Base-by-base conservation (phyloP, 2,113 vertebrate species). In the Corvus cornix region DNA sequence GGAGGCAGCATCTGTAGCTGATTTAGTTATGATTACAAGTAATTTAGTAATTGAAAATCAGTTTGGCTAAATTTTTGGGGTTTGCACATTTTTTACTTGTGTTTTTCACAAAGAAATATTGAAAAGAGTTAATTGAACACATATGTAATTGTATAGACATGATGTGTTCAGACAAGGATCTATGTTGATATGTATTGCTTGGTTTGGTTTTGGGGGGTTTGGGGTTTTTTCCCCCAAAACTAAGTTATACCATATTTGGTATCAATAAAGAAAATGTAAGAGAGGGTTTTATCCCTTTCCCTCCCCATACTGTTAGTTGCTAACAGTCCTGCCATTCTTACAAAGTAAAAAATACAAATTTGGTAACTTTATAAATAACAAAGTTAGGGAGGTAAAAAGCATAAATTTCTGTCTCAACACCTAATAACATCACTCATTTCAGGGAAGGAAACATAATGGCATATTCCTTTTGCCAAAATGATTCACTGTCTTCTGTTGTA, bases 401-500 rank as follows among this genome's bases (percentile, higher is more conserved):
- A 95, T 96, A 89, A 82, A 84, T 66, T 90, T 90, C n/a, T 72
- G 33, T 94, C 90, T 88, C 76, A 84, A 69, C 93, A 96, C 95
- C 94, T 95, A 96, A 93, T 95, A 85, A 89, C 68, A 74, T 96
- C 77, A 51, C 79, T 96, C 75, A 90, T 35, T 76, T 85, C 89
- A 81, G 79, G 70, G 63, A 96, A 83, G 89, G 60, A 96, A 96
- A 90, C 48, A 96, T 53, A 92, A 89, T 91, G 95, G 85, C 88
- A 63, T 84, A 91, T 79, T 92, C 28, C 58, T 60, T 92, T 86
- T 51, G 90, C 91, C 94, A 97, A 51, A 96, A 90, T 96, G 94
- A 97, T 97, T 97, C 89, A 97, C 74, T 5, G 2, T 97, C 87
- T 89, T 97, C 74, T 95, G 30, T 97, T 96, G 72, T 95, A 93